Conservation (phyloP, 2,888 invertebrate genomes). For the Latrodectus elegans region DNA sequence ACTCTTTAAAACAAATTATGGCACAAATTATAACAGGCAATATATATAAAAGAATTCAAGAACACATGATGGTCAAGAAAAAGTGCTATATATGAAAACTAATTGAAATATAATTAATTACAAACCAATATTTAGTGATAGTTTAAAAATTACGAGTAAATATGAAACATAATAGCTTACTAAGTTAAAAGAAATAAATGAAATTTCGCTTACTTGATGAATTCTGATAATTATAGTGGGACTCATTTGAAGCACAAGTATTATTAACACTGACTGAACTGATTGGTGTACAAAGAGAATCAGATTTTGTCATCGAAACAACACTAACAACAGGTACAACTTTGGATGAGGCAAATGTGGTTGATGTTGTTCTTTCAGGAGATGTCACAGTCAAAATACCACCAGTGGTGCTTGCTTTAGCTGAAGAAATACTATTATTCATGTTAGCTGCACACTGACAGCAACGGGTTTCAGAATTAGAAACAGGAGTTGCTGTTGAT, state of each 20-base stretch:
- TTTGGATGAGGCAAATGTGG: slow-evolving; percentile 15
- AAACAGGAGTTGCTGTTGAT: slow-evolving; percentile 3
- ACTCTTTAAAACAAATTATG: no score
- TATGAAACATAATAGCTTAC: neutral
- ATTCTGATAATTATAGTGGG: slow-evolving; percentile 38
- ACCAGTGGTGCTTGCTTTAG: slow-evolving; percentile 22
- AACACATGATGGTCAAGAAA: no score
- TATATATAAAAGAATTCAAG: no score
- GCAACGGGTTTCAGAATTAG: slow-evolving; percentile 45
- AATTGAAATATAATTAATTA: no score
- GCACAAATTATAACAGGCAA: no score
- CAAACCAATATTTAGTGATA: no score
- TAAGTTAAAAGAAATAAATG: neutral
- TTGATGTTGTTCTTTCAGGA: neutral
- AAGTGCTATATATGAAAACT: no score
- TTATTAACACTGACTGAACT: slow-evolving; percentile 17
- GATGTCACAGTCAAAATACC: neutral
- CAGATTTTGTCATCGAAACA: slow-evolving; percentile 35
- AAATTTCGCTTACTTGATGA: slow-evolving; percentile 53
- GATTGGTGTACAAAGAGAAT: slow-evolving; percentile 21
- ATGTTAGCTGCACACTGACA: slow-evolving; percentile 54
- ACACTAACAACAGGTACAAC: slow-evolving; percentile 25
- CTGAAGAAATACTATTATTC: slow-evolving; percentile 29
- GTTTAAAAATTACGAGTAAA: neutral
- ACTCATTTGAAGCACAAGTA: slow-evolving; percentile 12